These are phyloP conservation scores for Scaptomyza reducta DNA, from an alignment of 2,888 invertebrate genomes.

Conservation along the genomic window DNA sequence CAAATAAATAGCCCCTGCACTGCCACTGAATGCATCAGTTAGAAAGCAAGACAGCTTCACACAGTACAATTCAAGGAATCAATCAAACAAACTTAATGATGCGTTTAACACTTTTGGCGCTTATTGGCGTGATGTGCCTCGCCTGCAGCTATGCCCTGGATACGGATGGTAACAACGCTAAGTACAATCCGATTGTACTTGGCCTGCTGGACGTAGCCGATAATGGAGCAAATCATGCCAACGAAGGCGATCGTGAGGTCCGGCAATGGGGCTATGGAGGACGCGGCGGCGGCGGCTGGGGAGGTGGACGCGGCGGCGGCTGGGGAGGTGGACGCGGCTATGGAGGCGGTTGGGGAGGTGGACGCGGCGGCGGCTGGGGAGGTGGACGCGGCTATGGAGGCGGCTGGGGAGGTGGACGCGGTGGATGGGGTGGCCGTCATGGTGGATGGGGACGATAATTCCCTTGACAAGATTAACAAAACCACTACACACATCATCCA, in stretches of 20 bases:
- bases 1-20: constrained; percentile 38
- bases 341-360: constrained; percentile 28
- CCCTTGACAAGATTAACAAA: not conserved
- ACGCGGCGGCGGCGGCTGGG: constrained; percentile 26
- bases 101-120: constrained; percentile 56
- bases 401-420: constrained; percentile 18
- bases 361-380: constrained; percentile 2
- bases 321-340: constrained; percentile 22
- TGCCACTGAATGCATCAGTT: constrained; percentile 35
- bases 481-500: not conserved
- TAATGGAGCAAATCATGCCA: constrained; percentile 55
- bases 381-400: constrained; percentile 31
- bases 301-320: constrained; percentile 17
- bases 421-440: constrained; percentile 29
- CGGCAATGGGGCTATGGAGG: constrained; percentile 35
- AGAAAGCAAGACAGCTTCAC: constrained; percentile 4
- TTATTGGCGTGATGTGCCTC: constrained; percentile 52
- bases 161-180: constrained; percentile 3
- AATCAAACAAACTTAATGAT: constrained; percentile 31
- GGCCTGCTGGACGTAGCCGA: constrained; percentile 51
- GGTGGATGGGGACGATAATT: constrained; percentile 23
- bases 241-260: constrained; percentile 58
- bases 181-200: constrained; percentile 24
- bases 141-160: constrained; percentile 39
- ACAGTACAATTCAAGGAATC: constrained; percentile 6